Evolutionary conservation across 2,888 invertebrate species (phyloP), one percentile per base, ranked within the genome.

Genomic region (Tupiocoris notatus): DNA sequence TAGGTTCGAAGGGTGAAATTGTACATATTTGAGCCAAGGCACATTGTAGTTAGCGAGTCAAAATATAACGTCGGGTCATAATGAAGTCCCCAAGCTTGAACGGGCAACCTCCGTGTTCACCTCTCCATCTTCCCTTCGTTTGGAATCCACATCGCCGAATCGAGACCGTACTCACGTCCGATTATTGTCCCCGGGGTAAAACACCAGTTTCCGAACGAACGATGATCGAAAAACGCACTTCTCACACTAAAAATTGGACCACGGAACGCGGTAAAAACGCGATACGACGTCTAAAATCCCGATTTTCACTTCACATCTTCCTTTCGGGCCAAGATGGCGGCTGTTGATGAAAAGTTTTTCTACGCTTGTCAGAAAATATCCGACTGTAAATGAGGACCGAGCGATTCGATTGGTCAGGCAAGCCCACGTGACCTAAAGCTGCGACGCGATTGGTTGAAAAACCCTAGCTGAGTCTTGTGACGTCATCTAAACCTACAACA

Each of bases 331-430:
- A 94, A 94, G 91, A 94, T 94, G 94, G 94, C 93, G 92, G 93
- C 92, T 92, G 91, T 92, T 92, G 92, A 92, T 92, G 92, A 89
- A 78, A 92, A 93, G 90, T 93, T 93, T 92, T 93, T 92, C 91
- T 92, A 92, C 92, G 92, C 93, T 93, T 93, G 93, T 93, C 93
- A 93, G 90, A 91, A 91, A 88, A 88, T 86, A 86, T 86, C 86
- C 86, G 85, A 85, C 84, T 85, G 86, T 83, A 84, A 84, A 84
- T 82, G 82, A 83, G 84, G 78, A 83, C 82, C 81, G 61, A 79
- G 78, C 74, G 17, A 77, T 81, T 80, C 80, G 80, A 87, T 87
- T 86, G 86, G 86, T 78, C 78, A 78, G 77, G 77, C 59, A 21
- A 54, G 77, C 58, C 82, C 88, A 88, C 85, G 86, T 88, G 88